A percentile compares a stretch with the other conserved stretches of the same genome.
These are phyloP conservation scores for Atta texana DNA, from an alignment of 1,140 invertebrate species.

Conservation along the genomic window DNA sequence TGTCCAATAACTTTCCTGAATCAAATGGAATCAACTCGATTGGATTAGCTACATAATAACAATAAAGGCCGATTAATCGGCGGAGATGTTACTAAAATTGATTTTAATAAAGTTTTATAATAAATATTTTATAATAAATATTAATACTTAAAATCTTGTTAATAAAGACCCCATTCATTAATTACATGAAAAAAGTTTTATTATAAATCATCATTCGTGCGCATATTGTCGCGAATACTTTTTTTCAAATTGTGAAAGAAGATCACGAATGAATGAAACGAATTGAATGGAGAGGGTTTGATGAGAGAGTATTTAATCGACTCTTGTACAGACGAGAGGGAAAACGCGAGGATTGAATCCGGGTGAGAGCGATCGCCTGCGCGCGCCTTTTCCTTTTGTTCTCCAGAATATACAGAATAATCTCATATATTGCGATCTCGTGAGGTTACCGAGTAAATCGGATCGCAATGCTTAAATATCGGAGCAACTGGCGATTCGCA, in stretches of 20 bases:
- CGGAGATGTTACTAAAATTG: too few species aligned
- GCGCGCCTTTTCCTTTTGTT: conserved; percentile 32
- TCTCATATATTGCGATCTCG: background rate
- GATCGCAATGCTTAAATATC: conserved; percentile 18
- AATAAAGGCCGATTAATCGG: background rate
- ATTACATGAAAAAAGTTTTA: too few species aligned
- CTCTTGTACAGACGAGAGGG: background rate
- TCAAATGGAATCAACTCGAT: too few species aligned
- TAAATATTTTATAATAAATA: conserved; percentile 8
- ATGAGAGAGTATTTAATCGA: background rate
- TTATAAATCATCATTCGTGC: background rate
- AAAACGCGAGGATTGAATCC: conserved; percentile 20
- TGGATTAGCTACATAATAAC: background rate
- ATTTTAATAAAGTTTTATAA: background rate
- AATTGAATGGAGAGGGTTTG: background rate
- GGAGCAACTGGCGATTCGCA: background rate
- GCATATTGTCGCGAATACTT: background rate
- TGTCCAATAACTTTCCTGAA: background rate
- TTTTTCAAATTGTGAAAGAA: background rate
- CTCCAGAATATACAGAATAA: background rate
- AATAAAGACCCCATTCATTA: background rate
- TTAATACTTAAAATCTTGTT: background rate
- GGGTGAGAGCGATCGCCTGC: conserved; percentile 20
- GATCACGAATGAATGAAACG: background rate
- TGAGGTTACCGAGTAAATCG: conserved; percentile 6